Evolutionary conservation across 2,113 vertebrate species (phyloP), one percentile per base, ranked within the genome.

Genomic region (Thalassarche chlororhynchos): DNA sequence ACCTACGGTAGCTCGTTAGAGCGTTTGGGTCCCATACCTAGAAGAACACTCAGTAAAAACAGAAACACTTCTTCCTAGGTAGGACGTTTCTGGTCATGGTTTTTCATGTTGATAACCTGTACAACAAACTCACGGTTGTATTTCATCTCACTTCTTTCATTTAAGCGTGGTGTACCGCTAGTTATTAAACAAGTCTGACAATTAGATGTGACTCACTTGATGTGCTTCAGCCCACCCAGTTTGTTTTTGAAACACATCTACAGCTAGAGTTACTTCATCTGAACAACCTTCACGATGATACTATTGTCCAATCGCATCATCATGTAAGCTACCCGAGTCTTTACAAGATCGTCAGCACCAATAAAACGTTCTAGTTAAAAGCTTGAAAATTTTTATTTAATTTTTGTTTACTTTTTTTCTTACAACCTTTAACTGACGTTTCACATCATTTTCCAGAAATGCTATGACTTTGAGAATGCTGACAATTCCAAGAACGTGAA

Each of bases 381-480:
- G 71, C 40, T 32, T 65, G 34, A 85, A 64, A 80, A 36, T 23
- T 91, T 90, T 87, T 18, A 89, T 94, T 86, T 87, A 90, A 57
- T 74, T 87, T 91, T 79, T 79, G 58, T 66, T 76, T 93, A 44
- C 13, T n/a, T 87, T 87, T 89, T 68, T 75, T 54, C 57, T 97
- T 96, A 93, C 55, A 96, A 93, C 55, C 97, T 97, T 64, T 62
- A 95, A 89, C 38, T 82, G 78, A 94, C 34, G 52, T 93, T 97
- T 95, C 64, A 65, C 84, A 90, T 95, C 1, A 74, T 95, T 96
- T 97, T 89, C 89, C 90, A 90, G 88, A 96, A 97, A 85, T 31
- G 42, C 62, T 85, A 77, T 17, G 51, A 89, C 75, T 98, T 94
- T 96, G 90, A 96, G 78, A 95, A 96, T 75, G 85, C 42, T n/a